A percentile compares a stretch with the other conserved stretches of the same genome.
These are phyloP conservation scores for Alsophila aescularia DNA, from an alignment of 2,888 invertebrate species.

Conservation along the genomic window DNA sequence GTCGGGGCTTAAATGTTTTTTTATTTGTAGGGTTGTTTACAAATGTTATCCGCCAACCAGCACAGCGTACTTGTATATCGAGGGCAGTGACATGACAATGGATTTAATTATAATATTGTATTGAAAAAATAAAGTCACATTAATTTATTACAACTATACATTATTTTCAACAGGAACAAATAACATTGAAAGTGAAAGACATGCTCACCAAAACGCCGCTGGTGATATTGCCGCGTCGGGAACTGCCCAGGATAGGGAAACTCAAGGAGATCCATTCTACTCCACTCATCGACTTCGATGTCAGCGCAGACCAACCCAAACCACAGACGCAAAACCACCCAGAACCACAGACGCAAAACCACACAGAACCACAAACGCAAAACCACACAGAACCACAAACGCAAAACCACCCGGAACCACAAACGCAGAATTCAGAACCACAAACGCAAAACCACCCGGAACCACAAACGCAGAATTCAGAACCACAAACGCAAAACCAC, in stretches of 20 bases:
- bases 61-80: no score
- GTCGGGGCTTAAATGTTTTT: no score
- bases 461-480: neutral
- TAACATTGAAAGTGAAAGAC: conserved; percentile 88
- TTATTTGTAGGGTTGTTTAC: no score
- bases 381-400: neutral
- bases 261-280: conserved; percentile 53
- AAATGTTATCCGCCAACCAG: no score
- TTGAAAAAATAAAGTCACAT: no score
- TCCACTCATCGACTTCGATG: conserved; percentile 61
- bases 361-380: conserved; percentile 15
- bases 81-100: no score
- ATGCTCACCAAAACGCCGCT: conserved; percentile 91
- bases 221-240: conserved; percentile 73
- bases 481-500: conserved; percentile 11
- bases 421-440: neutral
- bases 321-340: neutral
- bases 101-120: no score
- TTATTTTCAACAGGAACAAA: conserved; percentile 85
- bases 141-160: no score
- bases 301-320: conserved; percentile 25
- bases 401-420: conserved; percentile 22
- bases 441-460: conserved; percentile 21
- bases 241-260: conserved; percentile 64
- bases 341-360: conserved; percentile 8